Base-by-base conservation (phyloP, 92 coral and sea anemone species). In the Anthopleura xanthogrammica region DNA sequence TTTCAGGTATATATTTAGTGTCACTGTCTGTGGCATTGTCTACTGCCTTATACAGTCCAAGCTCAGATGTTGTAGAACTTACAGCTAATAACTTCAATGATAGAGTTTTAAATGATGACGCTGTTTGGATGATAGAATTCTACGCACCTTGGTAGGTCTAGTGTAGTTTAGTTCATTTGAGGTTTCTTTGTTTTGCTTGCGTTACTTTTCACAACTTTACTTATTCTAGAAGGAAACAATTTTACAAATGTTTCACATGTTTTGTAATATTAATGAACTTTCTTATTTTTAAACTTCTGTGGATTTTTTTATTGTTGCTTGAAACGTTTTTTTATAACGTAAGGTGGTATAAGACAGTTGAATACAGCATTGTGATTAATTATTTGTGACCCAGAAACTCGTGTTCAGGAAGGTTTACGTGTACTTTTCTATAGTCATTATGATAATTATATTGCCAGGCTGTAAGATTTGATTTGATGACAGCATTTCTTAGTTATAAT, bases 81-180 rank as follows among this genome's bases (percentile, higher is more conserved):
- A 95, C 98, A 12, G 98, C 98, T 0, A 94, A 85, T 82, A 95
- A 94, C 86, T 95, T 95, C 84, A 92, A 86, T 52, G 75, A 88
- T 57, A 87, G 87, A 91, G 98, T 95, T 72, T 72, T 94, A 78
- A 90, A 94, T 78, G 95, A 97, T 74, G 98, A 95, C 52, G 83
- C 85, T 41, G 89, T 95, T 29, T 95, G 98, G 98, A 91, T 95
- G 80, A 92, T 95, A 75, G 98, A 95, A 87, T 95, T 95, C 80
- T 95, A 90, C 79, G 98, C 98, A 29, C 98, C 98, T 73, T 95
- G 98, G 98, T 95, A 87, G 80, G 95, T 82, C 7, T 64, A 12
- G 56, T 83, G 1, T 60, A 60, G 17, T 62, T 62, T 62, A 62
- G 22, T 46, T 46, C 50, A 46, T 46, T 46, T 36, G 29, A 14